Percentiles rank a stretch among this genome's conserved stretches.
Evolutionary conservation across 2,888 invertebrate species (phyloP).

Genomic region (Apotomis capreana): DNA sequence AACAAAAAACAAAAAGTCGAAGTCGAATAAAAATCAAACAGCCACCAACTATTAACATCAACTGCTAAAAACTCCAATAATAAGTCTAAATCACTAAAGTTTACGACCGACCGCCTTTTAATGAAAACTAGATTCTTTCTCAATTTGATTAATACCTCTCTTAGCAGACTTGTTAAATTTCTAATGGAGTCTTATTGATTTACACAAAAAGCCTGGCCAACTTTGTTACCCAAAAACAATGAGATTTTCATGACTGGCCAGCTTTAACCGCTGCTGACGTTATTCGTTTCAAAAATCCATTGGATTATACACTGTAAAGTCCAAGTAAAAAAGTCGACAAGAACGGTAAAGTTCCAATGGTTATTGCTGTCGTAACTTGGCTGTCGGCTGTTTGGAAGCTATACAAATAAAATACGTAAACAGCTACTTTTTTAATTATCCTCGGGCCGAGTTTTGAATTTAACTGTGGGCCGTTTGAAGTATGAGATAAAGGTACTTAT

Average conservation of each 20-base stretch:
- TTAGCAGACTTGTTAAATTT: conserved; percentile 11
- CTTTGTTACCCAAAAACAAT: conserved; percentile 23
- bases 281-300: not conserved
- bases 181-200: conserved; percentile 30
- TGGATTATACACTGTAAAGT: conserved; percentile 5
- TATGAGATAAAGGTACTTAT: conserved; percentile 10
- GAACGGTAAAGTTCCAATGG: conserved; percentile 5
- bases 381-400: conserved; percentile 1
- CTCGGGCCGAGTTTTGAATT: conserved; percentile 15
- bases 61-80: conserved; percentile 7
- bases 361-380: conserved; percentile 22
- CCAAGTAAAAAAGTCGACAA: conserved; percentile 12
- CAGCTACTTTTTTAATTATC: conserved; percentile 39
- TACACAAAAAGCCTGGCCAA: conserved; percentile 19
- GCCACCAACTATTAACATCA: not conserved
- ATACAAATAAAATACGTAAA: conserved; percentile 31
- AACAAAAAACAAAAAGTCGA: not conserved
- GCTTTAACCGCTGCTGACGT: conserved; percentile 15
- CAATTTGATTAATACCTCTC: conserved; percentile 24
- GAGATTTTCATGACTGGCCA: conserved; percentile 18
- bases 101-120: conserved; percentile 1
- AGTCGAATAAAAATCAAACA: not conserved
- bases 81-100: conserved; percentile 10
- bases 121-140: conserved; percentile 15
- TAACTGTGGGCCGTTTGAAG: conserved; percentile 25